These are phyloP conservation scores for Caligus rogercresseyi DNA, from an alignment of 1,140 invertebrate genomes.

Conservation along the genomic window DNA sequence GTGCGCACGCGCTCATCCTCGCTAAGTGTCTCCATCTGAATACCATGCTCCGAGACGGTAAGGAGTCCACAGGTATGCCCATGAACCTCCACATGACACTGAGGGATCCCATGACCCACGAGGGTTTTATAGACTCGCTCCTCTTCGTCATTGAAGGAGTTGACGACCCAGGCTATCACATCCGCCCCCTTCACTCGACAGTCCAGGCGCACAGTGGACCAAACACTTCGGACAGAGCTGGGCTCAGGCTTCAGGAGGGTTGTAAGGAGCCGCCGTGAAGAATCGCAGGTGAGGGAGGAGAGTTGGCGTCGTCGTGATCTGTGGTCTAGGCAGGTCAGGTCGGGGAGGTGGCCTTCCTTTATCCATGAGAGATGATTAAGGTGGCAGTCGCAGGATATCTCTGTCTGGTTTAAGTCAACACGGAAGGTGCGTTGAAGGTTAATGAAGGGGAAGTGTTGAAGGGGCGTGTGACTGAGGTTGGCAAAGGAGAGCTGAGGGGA, in stretches of 20 bases:
- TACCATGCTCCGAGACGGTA: background rate
- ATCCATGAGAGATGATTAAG: background rate
- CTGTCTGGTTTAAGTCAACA: background rate
- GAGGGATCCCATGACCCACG: background rate
- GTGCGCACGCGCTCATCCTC: conserved; percentile 25
- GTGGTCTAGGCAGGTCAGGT: background rate
- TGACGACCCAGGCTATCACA: background rate
- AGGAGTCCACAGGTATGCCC: background rate
- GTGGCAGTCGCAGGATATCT: background rate
- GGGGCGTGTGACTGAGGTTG: background rate
- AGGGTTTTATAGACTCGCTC: background rate
- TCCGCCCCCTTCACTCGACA: background rate
- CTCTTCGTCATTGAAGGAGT: background rate
- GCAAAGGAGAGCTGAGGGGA: background rate
- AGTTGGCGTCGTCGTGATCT: background rate
- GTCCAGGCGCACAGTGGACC: background rate
- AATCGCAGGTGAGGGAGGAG: background rate
- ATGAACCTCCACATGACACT: background rate
- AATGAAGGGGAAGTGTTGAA: background rate
- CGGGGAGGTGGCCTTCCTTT: background rate
- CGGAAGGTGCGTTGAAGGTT: background rate
- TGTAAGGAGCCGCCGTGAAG: background rate
- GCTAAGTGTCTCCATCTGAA: background rate
- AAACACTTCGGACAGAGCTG: background rate
- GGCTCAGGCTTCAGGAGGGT: background rate